Conservation (phyloP, 2,888 invertebrate genomes). For the Prosapia bicincta region DNA sequence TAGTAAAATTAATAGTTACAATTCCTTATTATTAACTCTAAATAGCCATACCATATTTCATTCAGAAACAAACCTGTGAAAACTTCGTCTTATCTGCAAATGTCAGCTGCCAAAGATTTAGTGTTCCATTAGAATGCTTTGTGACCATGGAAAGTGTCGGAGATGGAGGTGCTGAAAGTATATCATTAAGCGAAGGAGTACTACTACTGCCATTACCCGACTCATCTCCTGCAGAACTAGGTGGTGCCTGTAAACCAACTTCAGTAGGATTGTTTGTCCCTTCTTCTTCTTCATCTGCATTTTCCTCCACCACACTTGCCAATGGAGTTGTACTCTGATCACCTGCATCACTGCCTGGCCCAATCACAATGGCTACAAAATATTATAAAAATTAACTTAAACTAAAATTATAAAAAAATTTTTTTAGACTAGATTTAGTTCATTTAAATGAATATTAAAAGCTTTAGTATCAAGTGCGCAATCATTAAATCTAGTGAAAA, state of each 20-base stretch:
- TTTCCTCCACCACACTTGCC: constrained; percentile 64
- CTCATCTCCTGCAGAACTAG: constrained; percentile 14
- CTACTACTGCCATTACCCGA: constrained; percentile 5
- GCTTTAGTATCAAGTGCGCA: too few species aligned
- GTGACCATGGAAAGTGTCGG: constrained; percentile 94
- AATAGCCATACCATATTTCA: too few species aligned
- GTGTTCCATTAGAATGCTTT: constrained; percentile 95
- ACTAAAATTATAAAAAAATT: too few species aligned
- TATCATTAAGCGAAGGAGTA: constrained; percentile 41
- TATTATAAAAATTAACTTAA: too few species aligned
- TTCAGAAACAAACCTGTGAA: too few species aligned
- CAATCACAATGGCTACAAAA: neutral
- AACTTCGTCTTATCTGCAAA: constrained; percentile 96
- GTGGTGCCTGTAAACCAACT: constrained; percentile 12
- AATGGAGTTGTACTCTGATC: constrained; percentile 53
- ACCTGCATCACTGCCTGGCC: constrained; percentile 18
- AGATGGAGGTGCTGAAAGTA: constrained; percentile 60
- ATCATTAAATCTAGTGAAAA: too few species aligned
- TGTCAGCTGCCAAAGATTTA: constrained; percentile 96
- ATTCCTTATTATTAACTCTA: too few species aligned
- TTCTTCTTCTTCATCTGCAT: constrained; percentile 58
- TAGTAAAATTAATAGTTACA: too few species aligned
- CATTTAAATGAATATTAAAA: too few species aligned
- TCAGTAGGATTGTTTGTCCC: constrained; percentile 34
- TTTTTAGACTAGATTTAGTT: too few species aligned